Evolutionary conservation across 2,888 invertebrate genomes (phyloP), one percentile per base, ranked within the genome.

Genomic region (Globia sparganii): DNA sequence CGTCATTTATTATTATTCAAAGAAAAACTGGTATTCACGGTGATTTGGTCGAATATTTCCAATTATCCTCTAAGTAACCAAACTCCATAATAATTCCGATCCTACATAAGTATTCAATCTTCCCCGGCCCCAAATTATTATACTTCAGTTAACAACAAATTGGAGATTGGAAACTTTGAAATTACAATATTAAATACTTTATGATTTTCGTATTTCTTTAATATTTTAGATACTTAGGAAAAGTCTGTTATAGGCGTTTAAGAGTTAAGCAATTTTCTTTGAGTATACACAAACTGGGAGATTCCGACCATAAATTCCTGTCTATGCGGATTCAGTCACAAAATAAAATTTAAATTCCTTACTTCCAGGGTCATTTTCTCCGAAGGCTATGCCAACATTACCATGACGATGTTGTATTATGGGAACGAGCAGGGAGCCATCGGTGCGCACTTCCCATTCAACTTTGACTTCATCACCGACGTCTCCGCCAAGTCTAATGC

Each of bases 391-490:
- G 97, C 97, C 0, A 95, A 97, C 15, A 91, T 97, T 0, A 91
- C 93, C 1, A 94, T 95, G 87, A 97, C 97, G 0, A 97, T 97
- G 97, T 90, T 97, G 80, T 98, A 97, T 92, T 98, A 97, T 89
- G 97, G 97, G 1, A 95, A 95, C 86, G 96, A 94, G 82, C 75
- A 91, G 2, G 91, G 91, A 79, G 90, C 90, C 0, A 74, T 89
- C 6, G 97, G 97, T 0, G 96, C 97, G 0, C 97, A 98, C 82
- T 97, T 98, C 76, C 97, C 98, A 0, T 97, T 98, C 90, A 98
- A 98, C 91, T 98, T 98, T 78, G 96, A 97, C 86, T 95, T 98
- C 81, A 95, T 98, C 78, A 95, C 94, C 0, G 95, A 96, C 18
- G 88, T 97, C 0, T 95, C 95, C 1, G 90, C 91, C 0, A 86